Conservation (phyloP, 2,797 vertebrate species). For the Paguma larvata region DNA sequence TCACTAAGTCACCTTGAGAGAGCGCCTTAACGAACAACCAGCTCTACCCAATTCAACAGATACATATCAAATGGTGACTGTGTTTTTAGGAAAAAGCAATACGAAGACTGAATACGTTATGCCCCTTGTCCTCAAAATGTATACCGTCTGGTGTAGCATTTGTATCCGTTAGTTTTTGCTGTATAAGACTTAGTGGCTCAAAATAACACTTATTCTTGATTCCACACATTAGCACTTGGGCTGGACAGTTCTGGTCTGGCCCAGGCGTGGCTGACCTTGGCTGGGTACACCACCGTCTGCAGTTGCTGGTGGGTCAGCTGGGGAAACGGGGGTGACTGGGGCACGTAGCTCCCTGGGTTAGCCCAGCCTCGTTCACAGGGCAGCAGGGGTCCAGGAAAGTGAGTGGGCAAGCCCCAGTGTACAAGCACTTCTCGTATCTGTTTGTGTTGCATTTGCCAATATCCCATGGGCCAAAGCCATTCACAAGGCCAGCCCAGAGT, state of each 20-base stretch:
- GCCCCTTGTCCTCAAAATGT: neutral
- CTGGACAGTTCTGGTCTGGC: neutral
- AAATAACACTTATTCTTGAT: neutral
- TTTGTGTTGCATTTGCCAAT: neutral
- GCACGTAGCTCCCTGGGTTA: neutral
- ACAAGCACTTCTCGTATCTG: neutral
- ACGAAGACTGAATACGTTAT: neutral
- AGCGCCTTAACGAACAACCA: neutral
- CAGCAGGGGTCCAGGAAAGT: neutral
- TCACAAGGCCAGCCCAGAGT: neutral
- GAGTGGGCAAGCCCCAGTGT: neutral
- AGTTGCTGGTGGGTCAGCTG: neutral
- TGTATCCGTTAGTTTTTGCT: neutral
- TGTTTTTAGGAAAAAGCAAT: neutral
- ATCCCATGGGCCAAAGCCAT: neutral
- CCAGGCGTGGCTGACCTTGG: neutral
- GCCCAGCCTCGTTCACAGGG: neutral
- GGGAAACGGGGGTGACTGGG: neutral
- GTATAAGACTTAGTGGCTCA: neutral
- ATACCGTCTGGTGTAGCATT: neutral
- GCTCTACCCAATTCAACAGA: neutral
- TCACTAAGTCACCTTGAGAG: neutral
- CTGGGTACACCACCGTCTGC: neutral
- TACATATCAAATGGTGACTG: neutral
- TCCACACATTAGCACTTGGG: neutral